Evolutionary conservation across 1,140 invertebrate species (phyloP), one percentile per base, ranked within the genome.

Genomic region (Drosophila takahashii): DNA sequence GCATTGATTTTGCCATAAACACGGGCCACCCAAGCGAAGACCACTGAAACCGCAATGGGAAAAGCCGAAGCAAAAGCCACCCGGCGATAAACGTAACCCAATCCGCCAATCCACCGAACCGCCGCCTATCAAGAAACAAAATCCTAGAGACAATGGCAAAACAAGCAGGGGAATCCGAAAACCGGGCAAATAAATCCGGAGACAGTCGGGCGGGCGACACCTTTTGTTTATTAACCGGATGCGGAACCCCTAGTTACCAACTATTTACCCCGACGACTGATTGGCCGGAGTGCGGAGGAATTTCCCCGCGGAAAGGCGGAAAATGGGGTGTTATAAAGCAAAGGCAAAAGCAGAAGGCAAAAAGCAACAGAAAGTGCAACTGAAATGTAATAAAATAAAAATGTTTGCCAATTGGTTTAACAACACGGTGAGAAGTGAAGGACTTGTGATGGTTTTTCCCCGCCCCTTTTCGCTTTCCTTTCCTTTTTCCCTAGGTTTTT

Each of bases 1-100:
- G 59, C 59, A 67, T 65, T 67, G 64, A 67, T 67, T 70, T 70
- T 69, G 66, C 66, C 66, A 70, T 67, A 70, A 69, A 66, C 47
- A 54, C 62, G 13, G 41, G 18, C 34, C 42, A n/a, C 32, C 48
- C 59, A 16, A 26, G 44, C 27, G 9, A 10, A 61, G 32, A 16
- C 42, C 32, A n/a, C 41, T 10, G 44, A 18, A 34, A 26, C 52
- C 41, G 34, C 27, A 47, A 22, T 13, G 0, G 29, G 29, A 41
- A 61, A 37, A 18, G 8, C 4, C 45, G 1, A 26, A 39, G 16
- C 47, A 37, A 13, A 18, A 37, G n/a, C 59, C n/a, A 3, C 39
- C 27, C 34, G 13, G 34, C 52, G 9, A 41, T 59, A 32, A 64
- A 44, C 54, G 60, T 60, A 60, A 64, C 39, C 37, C 37, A 64